Conservation (phyloP, 2,113 vertebrate genomes). For the Zootoca vivipara region DNA sequence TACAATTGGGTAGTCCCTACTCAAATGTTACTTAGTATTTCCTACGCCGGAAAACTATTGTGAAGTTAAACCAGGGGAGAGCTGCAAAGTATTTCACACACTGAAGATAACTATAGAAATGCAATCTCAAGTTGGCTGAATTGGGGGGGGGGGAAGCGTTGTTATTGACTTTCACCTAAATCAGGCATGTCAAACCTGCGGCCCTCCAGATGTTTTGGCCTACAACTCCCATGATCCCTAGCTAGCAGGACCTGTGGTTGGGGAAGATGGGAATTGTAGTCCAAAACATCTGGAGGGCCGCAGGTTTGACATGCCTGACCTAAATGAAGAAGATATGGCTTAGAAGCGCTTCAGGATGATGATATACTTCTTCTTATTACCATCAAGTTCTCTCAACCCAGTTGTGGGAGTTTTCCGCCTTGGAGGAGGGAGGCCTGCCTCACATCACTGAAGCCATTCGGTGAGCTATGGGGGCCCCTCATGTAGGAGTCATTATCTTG, state of each 20-base stretch:
- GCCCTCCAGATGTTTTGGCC: too few relatives aligned
- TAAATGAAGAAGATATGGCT: not conserved
- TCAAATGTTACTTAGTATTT: too few relatives aligned
- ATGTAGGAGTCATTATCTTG: not conserved
- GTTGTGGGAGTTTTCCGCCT: not conserved
- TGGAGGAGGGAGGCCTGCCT: not conserved
- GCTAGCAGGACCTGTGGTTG: too few relatives aligned
- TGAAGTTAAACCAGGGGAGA: not conserved
- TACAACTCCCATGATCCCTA: too few relatives aligned
- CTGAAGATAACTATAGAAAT: not conserved
- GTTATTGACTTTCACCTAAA: not conserved
- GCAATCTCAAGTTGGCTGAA: not conserved
- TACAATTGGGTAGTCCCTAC: too few relatives aligned
- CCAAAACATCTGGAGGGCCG: too few relatives aligned
- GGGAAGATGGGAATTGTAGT: too few relatives aligned
- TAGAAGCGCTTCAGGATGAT: not conserved
- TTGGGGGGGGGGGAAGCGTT: too few relatives aligned
- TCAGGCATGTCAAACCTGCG: too few relatives aligned
- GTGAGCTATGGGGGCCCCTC: not conserved
- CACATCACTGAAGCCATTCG: not conserved
- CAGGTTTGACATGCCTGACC: too few relatives aligned
- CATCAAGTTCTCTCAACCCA: not conserved
- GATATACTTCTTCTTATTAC: not conserved
- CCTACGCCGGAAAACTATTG: not conserved
- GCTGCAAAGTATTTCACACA: not conserved